Evolutionary conservation across 2,113 vertebrate genomes (phyloP).

Genomic region (Athene noctua): DNA sequence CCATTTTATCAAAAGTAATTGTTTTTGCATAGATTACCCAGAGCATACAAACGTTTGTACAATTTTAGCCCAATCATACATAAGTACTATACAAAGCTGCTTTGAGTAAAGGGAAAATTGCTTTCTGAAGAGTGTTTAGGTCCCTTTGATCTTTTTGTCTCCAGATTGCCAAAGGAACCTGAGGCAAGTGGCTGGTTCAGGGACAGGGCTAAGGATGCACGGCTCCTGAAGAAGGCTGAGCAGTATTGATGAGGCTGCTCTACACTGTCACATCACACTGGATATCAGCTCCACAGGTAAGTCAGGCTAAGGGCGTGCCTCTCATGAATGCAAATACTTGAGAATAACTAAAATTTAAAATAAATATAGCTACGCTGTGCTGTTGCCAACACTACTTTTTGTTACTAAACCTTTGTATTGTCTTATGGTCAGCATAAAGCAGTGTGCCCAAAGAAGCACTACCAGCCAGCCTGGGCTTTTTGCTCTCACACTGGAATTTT

Average conservation of each 20-base stretch:
- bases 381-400: neutral
- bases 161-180: neutral
- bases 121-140: neutral
- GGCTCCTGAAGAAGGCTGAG: neutral
- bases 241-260: neutral
- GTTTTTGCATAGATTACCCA: neutral
- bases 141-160: conserved; percentile 1
- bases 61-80: neutral
- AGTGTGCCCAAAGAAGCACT: neutral
- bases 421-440: neutral
- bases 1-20: neutral
- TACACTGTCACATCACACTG: fast-evolving
- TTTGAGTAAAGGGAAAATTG: conserved; percentile 21
- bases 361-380: neutral
- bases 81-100: neutral
- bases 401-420: neutral
- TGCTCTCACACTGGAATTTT: neutral
- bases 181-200: neutral
- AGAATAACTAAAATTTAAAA: neutral
- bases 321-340: neutral
- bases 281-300: neutral
- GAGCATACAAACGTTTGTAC: neutral
- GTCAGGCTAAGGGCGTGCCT: neutral
- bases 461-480: neutral
- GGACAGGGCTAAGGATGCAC: neutral